phyloP scores from a whole-genome alignment of 2,797 vertebrate genomes.

The Labroides dimidiatus region DNA sequence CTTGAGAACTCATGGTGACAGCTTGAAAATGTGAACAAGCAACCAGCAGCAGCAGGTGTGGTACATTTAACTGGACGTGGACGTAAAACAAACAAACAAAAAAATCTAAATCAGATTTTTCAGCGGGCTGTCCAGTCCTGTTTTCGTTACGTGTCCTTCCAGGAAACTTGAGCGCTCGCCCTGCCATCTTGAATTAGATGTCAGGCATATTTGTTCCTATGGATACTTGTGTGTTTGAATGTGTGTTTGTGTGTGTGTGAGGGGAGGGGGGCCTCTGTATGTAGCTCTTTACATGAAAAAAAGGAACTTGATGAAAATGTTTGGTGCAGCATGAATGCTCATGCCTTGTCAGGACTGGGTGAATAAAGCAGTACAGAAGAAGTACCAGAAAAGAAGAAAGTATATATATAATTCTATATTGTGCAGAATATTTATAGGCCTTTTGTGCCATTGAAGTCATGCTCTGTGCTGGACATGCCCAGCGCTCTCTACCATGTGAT shows the following conservation, averaged over 20 bases:
- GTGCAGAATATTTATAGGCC: slow-evolving; percentile 87
- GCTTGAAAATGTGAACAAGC: slow-evolving; percentile 31
- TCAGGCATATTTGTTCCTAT: slow-evolving; percentile 77
- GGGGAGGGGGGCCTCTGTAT: slow-evolving; percentile 65
- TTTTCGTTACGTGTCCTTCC: slow-evolving; percentile 23
- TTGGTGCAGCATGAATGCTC: slow-evolving; percentile 54
- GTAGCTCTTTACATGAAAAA: slow-evolving; percentile 76
- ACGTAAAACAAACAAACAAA: not conserved
- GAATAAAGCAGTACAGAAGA: slow-evolving; percentile 54
- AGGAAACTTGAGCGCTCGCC: slow-evolving; percentile 64
- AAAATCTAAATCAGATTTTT: not conserved
- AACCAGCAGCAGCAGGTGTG: slow-evolving; percentile 22
- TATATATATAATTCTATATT: slow-evolving; percentile 83
- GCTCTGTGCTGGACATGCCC: slow-evolving; percentile 71
- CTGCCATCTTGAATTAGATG: slow-evolving; percentile 76
- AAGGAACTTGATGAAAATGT: slow-evolving; percentile 59
- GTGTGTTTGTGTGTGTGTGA: slow-evolving; percentile 24
- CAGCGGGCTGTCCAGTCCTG: slow-evolving; percentile 10
- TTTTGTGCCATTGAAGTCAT: slow-evolving; percentile 84
- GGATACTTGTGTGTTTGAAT: slow-evolving; percentile 64
- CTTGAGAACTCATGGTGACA: slow-evolving; percentile 5
- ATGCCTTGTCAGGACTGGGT: slow-evolving; percentile 53
- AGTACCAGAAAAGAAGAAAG: slow-evolving; percentile 50
- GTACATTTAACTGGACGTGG: slow-evolving; percentile 13
- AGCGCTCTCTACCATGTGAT: slow-evolving; percentile 83